Evolutionary conservation across 2,888 invertebrate species (phyloP).

Genomic region (Stenoptilia bipunctidactyla): DNA sequence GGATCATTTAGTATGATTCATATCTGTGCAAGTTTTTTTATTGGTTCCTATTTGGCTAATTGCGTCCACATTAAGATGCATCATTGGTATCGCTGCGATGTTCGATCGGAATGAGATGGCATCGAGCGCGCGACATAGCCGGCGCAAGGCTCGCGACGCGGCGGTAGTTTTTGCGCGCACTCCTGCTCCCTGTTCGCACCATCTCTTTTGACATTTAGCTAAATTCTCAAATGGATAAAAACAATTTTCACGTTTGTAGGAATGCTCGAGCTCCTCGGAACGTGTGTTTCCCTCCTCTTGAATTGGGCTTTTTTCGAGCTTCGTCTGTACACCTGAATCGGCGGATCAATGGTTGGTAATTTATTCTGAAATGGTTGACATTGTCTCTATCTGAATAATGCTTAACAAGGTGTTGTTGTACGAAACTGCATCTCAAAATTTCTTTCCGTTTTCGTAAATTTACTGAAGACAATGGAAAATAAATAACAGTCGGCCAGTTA

Average conservation of each 20-base stretch:
- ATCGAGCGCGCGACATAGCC: background rate
- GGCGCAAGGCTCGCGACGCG: constrained; percentile 16
- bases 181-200: constrained; percentile 51
- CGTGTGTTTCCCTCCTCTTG: constrained; percentile 28
- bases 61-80: constrained; percentile 21
- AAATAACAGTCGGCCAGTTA: no score
- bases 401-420: constrained; percentile 19
- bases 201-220: constrained; percentile 42
- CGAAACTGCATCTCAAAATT: constrained; percentile 5
- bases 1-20: constrained; percentile 5
- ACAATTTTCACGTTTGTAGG: constrained; percentile 34
- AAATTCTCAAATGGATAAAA: constrained; percentile 44
- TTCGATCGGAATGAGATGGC: constrained; percentile 19
- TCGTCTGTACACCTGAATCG: constrained; percentile 17
- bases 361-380: constrained; percentile 22
- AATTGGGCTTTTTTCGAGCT: constrained; percentile 22
- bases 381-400: constrained; percentile 26
- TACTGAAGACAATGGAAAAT: no score
- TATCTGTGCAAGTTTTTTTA: constrained; percentile 28
- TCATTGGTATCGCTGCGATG: no score
- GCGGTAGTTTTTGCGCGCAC: constrained; percentile 49
- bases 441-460: no score
- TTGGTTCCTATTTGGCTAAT: constrained; percentile 34
- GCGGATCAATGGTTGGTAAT: constrained; percentile 16
- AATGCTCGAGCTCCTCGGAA: constrained; percentile 27